phyloP scores from a whole-genome alignment of 2,113 vertebrate species.

The Eleginops maclovinus region DNA sequence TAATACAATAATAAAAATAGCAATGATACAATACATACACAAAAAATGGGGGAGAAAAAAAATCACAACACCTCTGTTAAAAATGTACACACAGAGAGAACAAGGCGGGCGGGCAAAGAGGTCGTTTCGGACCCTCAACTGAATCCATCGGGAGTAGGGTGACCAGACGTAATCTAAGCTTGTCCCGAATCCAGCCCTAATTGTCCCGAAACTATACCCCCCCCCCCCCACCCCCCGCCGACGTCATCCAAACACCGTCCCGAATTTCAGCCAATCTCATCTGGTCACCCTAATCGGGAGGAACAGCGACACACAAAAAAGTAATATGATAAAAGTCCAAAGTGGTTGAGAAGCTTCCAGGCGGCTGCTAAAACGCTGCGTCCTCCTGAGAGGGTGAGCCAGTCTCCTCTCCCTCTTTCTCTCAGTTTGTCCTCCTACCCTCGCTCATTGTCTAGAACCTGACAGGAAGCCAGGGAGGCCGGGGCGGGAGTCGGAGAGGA shows the following conservation, averaged over 20 bases:
- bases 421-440: conserved; percentile 57
- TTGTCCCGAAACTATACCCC: too few species aligned
- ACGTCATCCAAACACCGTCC: too few species aligned
- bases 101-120: conserved; percentile 14
- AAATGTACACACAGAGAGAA: conserved; percentile 79
- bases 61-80: conserved; percentile 78
- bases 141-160: conserved; percentile 52
- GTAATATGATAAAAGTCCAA: conserved; percentile 42
- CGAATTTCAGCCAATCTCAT: too few species aligned
- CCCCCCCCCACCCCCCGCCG: too few species aligned
- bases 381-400: conserved; percentile 50
- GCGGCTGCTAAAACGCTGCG: conserved; percentile 46
- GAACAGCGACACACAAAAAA: conserved; percentile 31
- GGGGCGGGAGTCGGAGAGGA: conserved; percentile 76
- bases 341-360: conserved; percentile 66
- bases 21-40: conserved; percentile 87
- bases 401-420: conserved; percentile 60
- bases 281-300: too few species aligned
- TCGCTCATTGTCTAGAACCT: conserved; percentile 80
- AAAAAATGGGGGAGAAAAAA: conserved; percentile 52
- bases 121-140: conserved; percentile 28
- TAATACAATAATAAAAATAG: conserved; percentile 83
- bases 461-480: conserved; percentile 80
- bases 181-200: too few species aligned
- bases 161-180: too few species aligned